phyloP scores from a whole-genome alignment of 1,140 invertebrate species.

The Lutraria rhynchaena region DNA sequence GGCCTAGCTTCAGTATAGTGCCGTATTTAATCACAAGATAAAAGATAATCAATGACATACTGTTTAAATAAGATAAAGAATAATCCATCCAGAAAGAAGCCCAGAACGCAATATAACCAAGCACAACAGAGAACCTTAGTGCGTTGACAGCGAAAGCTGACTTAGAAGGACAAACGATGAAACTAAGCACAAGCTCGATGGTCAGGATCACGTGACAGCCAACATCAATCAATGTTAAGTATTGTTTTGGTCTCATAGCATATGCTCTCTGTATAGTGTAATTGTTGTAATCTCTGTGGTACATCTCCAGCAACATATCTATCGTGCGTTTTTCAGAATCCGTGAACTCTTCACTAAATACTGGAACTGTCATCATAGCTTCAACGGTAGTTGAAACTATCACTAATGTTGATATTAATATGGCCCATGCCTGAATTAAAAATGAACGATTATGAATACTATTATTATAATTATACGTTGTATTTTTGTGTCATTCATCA shows the following conservation, averaged over 20 bases:
- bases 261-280: no score
- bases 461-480: no score
- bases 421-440: slow-evolving; percentile 7
- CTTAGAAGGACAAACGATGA: slow-evolving; percentile 4
- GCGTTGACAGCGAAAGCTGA: no score
- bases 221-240: neutral
- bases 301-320: no score
- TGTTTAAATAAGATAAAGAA: neutral
- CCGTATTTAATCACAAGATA: neutral
- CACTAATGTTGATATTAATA: slow-evolving; percentile 1
- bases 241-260: neutral
- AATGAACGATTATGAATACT: neutral
- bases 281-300: no score
- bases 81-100: neutral
- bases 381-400: neutral
- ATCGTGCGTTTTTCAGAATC: no score
- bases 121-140: no score
- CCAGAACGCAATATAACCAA: slow-evolving; percentile 30
- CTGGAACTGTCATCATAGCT: neutral
- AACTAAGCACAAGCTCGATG: neutral
- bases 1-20: neutral
- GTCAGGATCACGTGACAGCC: neutral
- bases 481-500: no score
- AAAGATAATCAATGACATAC: neutral
- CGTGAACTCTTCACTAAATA: neutral